These are phyloP conservation scores for Petrocephalus sullivani DNA, from an alignment of 2,797 vertebrate genomes.

Conservation along the genomic window DNA sequence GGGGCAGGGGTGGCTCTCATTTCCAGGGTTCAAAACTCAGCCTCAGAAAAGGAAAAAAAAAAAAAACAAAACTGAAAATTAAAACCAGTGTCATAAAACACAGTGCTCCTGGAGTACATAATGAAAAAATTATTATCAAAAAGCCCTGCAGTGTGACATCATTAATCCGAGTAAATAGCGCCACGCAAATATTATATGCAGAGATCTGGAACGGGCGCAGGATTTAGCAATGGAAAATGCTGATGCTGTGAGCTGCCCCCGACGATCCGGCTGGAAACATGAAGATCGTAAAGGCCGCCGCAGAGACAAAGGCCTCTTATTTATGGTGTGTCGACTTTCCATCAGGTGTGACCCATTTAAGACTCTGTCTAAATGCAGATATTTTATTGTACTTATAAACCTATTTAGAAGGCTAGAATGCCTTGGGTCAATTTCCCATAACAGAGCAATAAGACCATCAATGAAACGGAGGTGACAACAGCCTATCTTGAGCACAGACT, in stretches of 20 bases:
- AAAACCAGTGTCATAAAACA: not conserved
- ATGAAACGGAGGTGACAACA: constrained; percentile 12
- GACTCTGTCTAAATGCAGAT: constrained; percentile 33
- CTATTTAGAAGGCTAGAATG: constrained; percentile 16
- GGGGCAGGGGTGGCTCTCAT: not conserved
- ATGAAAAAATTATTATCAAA: constrained; percentile 4
- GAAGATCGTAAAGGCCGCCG: constrained; percentile 19
- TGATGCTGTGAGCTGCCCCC: not conserved
- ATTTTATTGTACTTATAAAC: constrained; percentile 37
- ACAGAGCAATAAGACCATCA: constrained; percentile 28
- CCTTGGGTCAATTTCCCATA: constrained; percentile 33
- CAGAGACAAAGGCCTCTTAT: constrained; percentile 9
- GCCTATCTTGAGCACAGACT: constrained; percentile 17
- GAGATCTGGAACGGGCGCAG: not conserved
- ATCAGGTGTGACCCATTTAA: constrained; percentile 21
- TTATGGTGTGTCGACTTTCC: constrained; percentile 32
- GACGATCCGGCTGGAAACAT: not conserved
- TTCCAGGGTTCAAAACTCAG: not conserved
- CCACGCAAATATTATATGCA: not conserved
- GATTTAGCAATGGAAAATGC: not conserved
- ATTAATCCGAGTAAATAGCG: not conserved
- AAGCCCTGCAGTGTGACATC: not conserved
- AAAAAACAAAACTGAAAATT: not conserved
- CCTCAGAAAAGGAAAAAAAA: not conserved
- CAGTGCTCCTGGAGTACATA: not conserved